phyloP scores from a whole-genome alignment of 2,797 vertebrate genomes.

The Myripristis jacobus region DNA sequence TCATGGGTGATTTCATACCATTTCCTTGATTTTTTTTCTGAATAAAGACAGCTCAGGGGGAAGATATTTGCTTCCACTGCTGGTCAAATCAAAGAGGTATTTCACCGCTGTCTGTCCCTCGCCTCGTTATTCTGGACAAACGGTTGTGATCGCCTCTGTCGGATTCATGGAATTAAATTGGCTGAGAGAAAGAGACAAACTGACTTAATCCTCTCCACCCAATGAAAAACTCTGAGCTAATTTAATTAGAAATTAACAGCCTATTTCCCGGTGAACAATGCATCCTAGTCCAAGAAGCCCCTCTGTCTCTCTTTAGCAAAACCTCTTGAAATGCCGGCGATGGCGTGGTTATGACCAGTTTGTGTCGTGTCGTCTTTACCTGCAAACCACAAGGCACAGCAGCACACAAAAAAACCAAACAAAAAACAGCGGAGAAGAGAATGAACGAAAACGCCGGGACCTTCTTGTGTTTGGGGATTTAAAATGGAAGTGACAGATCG shows the following conservation, averaged over 20 bases:
- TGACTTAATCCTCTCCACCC: not conserved
- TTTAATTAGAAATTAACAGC: slow-evolving; percentile 45
- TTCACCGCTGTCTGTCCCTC: not conserved
- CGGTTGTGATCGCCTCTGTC: not conserved
- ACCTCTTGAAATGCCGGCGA: not conserved
- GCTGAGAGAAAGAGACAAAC: not conserved
- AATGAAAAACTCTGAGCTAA: slow-evolving; percentile 10
- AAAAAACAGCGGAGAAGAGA: not conserved
- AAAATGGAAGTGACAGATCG: slow-evolving; percentile 25
- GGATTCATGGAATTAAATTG: not conserved
- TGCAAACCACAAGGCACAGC: not conserved
- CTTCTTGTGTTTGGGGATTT: not conserved
- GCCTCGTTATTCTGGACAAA: not conserved
- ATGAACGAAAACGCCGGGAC: not conserved
- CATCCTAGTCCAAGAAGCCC: not conserved
- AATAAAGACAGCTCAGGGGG: not conserved
- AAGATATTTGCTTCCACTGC: not conserved
- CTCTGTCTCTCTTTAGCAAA: not conserved
- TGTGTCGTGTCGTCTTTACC: not conserved
- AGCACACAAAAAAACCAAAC: no score
- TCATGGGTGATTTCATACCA: not conserved
- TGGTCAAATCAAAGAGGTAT: not conserved
- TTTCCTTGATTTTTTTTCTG: not conserved
- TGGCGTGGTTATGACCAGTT: no score
- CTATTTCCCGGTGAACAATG: slow-evolving; percentile 36